Evolutionary conservation across 2,113 vertebrate species (phyloP).

Genomic region (Campylomormyrus numenius): DNA sequence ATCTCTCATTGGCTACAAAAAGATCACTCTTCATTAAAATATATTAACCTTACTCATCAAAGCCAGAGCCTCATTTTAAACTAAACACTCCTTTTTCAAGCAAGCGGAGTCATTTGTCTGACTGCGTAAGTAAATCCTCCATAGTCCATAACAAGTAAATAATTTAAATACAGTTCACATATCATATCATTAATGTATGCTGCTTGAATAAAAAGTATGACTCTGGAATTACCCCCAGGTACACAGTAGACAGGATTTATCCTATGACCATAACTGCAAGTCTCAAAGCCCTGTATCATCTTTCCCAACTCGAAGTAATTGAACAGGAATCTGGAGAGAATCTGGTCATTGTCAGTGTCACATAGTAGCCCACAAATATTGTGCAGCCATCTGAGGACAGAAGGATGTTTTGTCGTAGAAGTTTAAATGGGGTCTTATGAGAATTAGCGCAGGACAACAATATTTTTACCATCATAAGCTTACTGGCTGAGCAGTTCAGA

Average conservation of each 20-base stretch:
- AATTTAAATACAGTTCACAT: neutral
- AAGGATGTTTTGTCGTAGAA: neutral
- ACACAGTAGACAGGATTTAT: constrained; percentile 23
- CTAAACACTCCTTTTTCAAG: neutral
- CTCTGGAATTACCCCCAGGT: neutral
- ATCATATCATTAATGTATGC: neutral
- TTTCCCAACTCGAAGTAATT: constrained; percentile 49
- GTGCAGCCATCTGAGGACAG: constrained; percentile 22
- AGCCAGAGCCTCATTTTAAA: neutral
- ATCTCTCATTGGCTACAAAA: constrained; percentile 39
- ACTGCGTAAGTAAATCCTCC: neutral
- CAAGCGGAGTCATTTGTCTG: neutral
- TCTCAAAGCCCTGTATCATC: constrained; percentile 37
- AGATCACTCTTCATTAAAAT: constrained; percentile 4
- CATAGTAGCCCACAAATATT: constrained; percentile 38
- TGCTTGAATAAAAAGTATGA: neutral
- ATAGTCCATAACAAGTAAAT: neutral
- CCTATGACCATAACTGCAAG: constrained; percentile 42
- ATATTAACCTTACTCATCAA: neutral
- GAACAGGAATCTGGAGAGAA: constrained; percentile 38
- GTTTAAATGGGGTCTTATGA: neutral
- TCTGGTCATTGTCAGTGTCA: constrained; percentile 38
- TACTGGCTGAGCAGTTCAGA: neutral
- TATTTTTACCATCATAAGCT: neutral
- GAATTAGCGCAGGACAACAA: neutral